Evolutionary conservation across 2,888 invertebrate species (phyloP), one percentile per base, ranked within the genome.

Genomic region (Drosophila emarginata): DNA sequence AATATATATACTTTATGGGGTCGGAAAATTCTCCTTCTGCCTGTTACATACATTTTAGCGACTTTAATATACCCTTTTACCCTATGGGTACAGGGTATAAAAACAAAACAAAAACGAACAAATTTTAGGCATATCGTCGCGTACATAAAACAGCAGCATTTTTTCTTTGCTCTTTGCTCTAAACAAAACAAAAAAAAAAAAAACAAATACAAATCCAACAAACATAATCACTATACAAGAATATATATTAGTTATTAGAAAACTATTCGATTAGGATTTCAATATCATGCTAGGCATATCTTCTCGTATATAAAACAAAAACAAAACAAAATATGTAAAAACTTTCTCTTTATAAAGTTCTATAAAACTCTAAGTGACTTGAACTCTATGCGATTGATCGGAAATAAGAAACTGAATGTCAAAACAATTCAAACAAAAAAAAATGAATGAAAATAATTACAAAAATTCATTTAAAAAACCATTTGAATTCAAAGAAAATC

Each of bases 81-180:
- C n/a, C n/a, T n/a, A n/a, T n/a, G n/a, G n/a, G n/a, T n/a, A n/a
- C n/a, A n/a, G n/a, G n/a, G n/a, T n/a, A n/a, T n/a, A n/a, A 12
- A 21, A 45, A 45, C 18, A 7, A 15, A 45, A 18, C 7, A 15
- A 36, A 9, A 11, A 9, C n/a, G 1, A 37, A 37, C 67, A 61
- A 58, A 75, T 62, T 69, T 76, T 88, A 84, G 79, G 76, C 88
- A 88, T 84, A 88, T 84, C 88, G 76, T 82, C 75, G 85, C 87
- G 78, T 75, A 78, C 79, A 76, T 87, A 86, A 80, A 64, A 79
- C 45, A 45, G 45, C 45, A 61, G 39, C 60, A 68, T 57, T 69
- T 80, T 74, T 68, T 70, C 75, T 45, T 45, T 21, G 63, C 72
- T 74, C 79, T 75, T 63, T 71, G 64, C 52, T 51, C 40, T 14